A percentile compares a stretch with the other conserved stretches of the same genome.
Evolutionary conservation across 2,113 vertebrate genomes (phyloP).

Genomic region (Rhizomys pruinosus): DNA sequence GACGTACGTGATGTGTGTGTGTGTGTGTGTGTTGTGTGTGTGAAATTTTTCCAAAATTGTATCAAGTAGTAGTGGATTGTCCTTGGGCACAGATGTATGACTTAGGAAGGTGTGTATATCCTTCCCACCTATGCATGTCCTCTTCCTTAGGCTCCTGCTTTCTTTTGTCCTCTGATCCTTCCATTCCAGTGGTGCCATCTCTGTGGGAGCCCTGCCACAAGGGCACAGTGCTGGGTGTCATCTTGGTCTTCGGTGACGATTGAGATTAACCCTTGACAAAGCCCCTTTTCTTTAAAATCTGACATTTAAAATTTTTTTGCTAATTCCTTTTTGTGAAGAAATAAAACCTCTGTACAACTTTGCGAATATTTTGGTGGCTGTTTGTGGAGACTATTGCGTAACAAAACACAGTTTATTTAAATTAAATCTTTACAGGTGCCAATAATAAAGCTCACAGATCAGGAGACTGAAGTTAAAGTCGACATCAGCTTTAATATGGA

Average conservation of each 20-base stretch:
- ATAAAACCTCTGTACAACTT: neutral
- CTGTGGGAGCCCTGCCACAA: accelerated
- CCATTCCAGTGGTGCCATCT: neutral
- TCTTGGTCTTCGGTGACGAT: no score
- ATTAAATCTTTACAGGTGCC: slow-evolving; percentile 90
- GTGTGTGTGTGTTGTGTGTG: no score
- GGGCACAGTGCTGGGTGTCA: neutral
- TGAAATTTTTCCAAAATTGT: neutral
- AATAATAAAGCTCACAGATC: slow-evolving; percentile 99
- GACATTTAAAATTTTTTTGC: no score
- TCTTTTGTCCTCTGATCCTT: neutral
- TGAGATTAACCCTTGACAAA: neutral
- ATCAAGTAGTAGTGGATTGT: no score
- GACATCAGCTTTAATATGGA: slow-evolving; percentile 99
- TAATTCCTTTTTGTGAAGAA: neutral
- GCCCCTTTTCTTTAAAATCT: neutral
- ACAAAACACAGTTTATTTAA: neutral
- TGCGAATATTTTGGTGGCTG: neutral
- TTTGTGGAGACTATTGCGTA: neutral
- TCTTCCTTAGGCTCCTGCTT: neutral
- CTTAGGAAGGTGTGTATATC: neutral
- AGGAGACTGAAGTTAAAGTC: slow-evolving; percentile 98
- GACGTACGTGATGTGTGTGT: no score
- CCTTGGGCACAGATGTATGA: accelerated
- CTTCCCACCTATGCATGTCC: neutral